Evolutionary conservation across 2,888 invertebrate genomes (phyloP), one percentile per base, ranked within the genome.

Genomic region (Mellilla xanthometata): DNA sequence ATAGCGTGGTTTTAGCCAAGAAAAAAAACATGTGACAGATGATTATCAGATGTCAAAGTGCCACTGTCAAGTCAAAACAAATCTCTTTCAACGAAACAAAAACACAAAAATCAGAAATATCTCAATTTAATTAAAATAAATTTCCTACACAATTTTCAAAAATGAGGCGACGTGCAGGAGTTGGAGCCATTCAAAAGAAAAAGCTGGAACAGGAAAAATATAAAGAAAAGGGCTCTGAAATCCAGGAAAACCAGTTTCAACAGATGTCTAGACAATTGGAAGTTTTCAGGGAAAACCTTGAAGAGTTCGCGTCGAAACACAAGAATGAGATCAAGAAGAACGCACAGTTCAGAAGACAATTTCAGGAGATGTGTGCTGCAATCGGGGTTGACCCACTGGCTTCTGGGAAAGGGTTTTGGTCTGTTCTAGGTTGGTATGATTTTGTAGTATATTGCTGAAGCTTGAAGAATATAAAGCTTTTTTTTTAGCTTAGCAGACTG

Each of bases 291-390:
- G 92, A 92, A 19, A 97, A 98, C 74, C 85, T 99, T 26, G 98
- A 99, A 79, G 97, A 98, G 61, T 99, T 99, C 76, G 98, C 99
- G 0, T 90, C 94, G 2, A 98, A 98, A 62, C 98, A 99, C 75
- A 97, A 97, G 70, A 95, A 91, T 60, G 98, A 99, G 72, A 99
- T 99, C 30, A 94, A 95, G 58, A 98, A 98, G 76, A 97, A 99
- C 76, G 93, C 98, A 0, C 95, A 96, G 64, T 99, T 99, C 72
- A 93, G 99, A 23, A 91, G 95, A 39, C 98, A 99, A 80, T 99
- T 99, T 76, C 98, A 98, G 68, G 97, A 98, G 81, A 99, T 99
- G 99, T 99, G 99, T 83, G 97, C 99, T 0, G 96, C 97, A 0
- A 99, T 99, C 52, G 99, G 98, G 0, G 99, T 99, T 0, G 99